phyloP scores from a whole-genome alignment of 2,888 invertebrate species.

The Yponomeuta evonymella region DNA sequence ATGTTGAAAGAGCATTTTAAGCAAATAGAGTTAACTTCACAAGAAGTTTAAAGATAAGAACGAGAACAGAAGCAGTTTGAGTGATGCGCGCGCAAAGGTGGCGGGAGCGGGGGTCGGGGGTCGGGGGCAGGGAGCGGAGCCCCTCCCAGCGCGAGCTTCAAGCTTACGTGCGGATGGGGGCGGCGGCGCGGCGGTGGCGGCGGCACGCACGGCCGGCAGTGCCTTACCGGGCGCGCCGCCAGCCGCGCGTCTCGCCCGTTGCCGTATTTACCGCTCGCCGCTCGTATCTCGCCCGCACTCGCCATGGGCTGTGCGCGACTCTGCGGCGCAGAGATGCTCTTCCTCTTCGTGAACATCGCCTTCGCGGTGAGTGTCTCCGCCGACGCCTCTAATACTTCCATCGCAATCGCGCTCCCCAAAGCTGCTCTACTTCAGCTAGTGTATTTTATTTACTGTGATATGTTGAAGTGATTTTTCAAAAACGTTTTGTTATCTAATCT shows the following conservation, averaged over 20 bases:
- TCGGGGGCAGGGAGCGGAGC: slow-evolving; percentile 18
- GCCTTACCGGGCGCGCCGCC: slow-evolving; percentile 21
- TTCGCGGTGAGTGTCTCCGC: slow-evolving; percentile 52
- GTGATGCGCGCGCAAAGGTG: background rate
- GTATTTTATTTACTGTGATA: too few species aligned
- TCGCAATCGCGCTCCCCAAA: too few species aligned
- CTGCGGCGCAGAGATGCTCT: slow-evolving; percentile 61
- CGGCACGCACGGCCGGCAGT: slow-evolving; percentile 18
- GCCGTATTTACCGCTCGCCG: slow-evolving; percentile 9
- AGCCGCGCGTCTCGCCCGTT: slow-evolving; percentile 10
- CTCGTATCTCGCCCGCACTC: background rate
- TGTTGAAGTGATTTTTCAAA: too few species aligned
- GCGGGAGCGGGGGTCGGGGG: slow-evolving; percentile 30
- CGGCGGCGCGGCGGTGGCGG: background rate
- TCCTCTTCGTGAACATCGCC: slow-evolving; percentile 69
- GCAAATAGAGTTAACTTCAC: too few species aligned
- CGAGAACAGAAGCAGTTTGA: background rate
- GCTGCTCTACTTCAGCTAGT: too few species aligned
- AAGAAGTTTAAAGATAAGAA: too few species aligned
- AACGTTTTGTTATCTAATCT: too few species aligned
- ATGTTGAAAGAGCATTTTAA: too few species aligned
- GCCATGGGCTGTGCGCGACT: slow-evolving; percentile 55
- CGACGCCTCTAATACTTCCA: background rate
- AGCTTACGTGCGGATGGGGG: too few species aligned
- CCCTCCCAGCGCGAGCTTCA: background rate